These are phyloP conservation scores for Tenebrio molitor DNA, from an alignment of 1,140 invertebrate species.

Conservation along the genomic window DNA sequence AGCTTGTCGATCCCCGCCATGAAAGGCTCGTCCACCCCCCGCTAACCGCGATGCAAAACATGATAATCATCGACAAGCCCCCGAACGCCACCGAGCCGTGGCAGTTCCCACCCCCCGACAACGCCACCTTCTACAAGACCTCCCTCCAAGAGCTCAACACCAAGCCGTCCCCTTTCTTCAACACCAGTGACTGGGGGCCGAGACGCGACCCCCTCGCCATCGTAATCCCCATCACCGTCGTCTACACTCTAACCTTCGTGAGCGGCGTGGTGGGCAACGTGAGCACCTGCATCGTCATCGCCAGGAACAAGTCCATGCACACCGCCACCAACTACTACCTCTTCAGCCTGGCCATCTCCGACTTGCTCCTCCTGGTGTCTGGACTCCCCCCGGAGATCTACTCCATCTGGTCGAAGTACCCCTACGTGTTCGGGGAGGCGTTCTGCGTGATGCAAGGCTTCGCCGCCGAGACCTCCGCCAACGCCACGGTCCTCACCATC, in stretches of 20 bases:
- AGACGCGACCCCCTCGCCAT: constrained; percentile 70
- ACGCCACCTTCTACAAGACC: neutral
- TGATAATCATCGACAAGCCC: neutral
- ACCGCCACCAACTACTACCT: constrained; percentile 85
- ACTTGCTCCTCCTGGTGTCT: constrained; percentile 79
- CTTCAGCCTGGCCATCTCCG: constrained; percentile 84
- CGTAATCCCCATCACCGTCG: constrained; percentile 73
- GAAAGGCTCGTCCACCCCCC: no score
- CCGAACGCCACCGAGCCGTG: neutral
- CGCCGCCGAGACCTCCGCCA: constrained; percentile 90
- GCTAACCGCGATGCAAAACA: no score
- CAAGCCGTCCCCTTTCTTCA: constrained; percentile 29
- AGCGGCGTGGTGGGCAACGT: constrained; percentile 82
- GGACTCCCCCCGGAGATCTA: constrained; percentile 79
- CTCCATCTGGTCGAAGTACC: constrained; percentile 80
- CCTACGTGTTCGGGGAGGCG: constrained; percentile 87
- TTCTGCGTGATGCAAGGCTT: constrained; percentile 90
- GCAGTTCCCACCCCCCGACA: neutral
- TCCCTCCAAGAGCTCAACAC: neutral
- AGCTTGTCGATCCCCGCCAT: no score
- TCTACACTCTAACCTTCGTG: constrained; percentile 79
- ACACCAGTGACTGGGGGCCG: constrained; percentile 60
- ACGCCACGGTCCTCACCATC: constrained; percentile 94
- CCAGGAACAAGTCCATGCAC: constrained; percentile 82
- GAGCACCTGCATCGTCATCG: constrained; percentile 84